Evolutionary conservation across 2,113 vertebrate genomes (phyloP).

Genomic region (Myiagra hebetior): DNA sequence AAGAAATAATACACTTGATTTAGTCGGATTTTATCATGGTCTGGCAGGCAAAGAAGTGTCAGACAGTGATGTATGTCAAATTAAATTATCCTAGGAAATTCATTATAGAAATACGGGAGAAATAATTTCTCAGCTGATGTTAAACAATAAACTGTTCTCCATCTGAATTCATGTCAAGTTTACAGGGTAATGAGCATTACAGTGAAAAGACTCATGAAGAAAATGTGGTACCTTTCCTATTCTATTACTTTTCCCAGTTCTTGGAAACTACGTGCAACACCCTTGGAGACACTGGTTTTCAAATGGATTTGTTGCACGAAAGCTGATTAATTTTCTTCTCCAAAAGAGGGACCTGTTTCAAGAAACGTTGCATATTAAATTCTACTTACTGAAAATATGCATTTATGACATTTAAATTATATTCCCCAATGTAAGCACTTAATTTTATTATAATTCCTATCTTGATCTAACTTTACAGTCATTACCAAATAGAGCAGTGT

Average conservation of each 20-base stretch:
- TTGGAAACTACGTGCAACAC: slow-evolving; percentile 1
- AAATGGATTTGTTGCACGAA: slow-evolving; percentile 42
- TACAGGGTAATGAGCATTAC: background rate
- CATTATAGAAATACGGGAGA: background rate
- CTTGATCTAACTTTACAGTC: slow-evolving; percentile 30
- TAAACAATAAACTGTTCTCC: background rate
- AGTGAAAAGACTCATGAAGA: background rate
- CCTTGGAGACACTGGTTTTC: slow-evolving; percentile 2
- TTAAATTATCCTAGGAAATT: background rate
- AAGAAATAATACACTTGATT: background rate
- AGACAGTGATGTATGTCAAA: background rate
- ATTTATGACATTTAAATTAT: slow-evolving; percentile 62
- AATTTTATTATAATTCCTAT: slow-evolving; percentile 51
- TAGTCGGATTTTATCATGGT: background rate
- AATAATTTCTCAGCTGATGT: background rate
- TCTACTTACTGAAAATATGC: slow-evolving; percentile 46
- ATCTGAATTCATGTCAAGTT: background rate
- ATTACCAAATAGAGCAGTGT: slow-evolving; percentile 15
- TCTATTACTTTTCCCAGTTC: background rate
- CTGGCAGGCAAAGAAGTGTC: background rate
- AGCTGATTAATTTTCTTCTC: slow-evolving; percentile 33
- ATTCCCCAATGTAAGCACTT: slow-evolving; percentile 27
- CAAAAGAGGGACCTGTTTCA: slow-evolving; percentile 39
- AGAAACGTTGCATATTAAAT: slow-evolving; percentile 60
- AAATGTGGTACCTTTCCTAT: background rate